phyloP scores from a whole-genome alignment of 2,113 vertebrate species.

The Hippocampus zosterae region DNA sequence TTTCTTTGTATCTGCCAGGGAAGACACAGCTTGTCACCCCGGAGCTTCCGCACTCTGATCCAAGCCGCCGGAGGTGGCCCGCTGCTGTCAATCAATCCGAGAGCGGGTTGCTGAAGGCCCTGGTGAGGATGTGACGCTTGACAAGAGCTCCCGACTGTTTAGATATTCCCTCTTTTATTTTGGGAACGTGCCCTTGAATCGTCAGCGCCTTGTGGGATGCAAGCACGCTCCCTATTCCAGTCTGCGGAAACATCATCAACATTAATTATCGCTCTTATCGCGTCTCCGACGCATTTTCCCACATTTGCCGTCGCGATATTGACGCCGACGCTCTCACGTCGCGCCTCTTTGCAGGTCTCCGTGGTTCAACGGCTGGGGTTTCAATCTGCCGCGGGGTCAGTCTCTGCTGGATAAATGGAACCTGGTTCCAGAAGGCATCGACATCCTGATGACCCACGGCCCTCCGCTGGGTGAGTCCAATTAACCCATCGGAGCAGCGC shows the following conservation, averaged over 20 bases:
- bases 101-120: constrained; percentile 23
- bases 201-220: not conserved
- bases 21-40: constrained; percentile 45
- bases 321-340: constrained; percentile 23
- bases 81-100: constrained; percentile 53
- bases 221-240: not conserved
- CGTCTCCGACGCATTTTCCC: not conserved
- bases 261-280: not conserved
- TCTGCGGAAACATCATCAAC: not conserved
- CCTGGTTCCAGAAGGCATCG: constrained; percentile 92
- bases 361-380: constrained; percentile 99
- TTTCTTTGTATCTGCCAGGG: constrained; percentile 47
- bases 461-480: constrained; percentile 91
- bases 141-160: constrained; percentile 36
- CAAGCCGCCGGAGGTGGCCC: constrained; percentile 48
- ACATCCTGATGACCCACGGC: constrained; percentile 98
- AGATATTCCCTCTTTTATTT: constrained; percentile 29
- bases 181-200: constrained; percentile 12
- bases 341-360: constrained; percentile 83
- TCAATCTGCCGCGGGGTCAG: constrained; percentile 96
- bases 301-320: not conserved
- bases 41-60: constrained; percentile 44
- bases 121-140: constrained; percentile 23
- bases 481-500: constrained; percentile 55
- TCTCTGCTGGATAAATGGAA: constrained; percentile 99